Conservation (phyloP, 2,888 invertebrate genomes). For the Andrena chrysosceles region DNA sequence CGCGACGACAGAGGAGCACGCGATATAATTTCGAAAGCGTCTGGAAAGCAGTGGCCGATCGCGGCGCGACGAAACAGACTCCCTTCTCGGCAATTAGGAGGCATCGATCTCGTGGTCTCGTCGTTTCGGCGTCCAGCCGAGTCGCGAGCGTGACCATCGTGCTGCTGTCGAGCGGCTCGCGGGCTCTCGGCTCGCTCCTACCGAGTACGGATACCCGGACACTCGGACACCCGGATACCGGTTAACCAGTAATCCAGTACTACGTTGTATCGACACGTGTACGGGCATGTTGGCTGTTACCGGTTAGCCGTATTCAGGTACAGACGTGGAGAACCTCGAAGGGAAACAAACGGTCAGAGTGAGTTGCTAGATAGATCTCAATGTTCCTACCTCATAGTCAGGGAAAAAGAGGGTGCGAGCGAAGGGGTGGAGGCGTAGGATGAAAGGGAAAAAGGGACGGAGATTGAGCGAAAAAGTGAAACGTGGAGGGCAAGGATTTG, state of each 20-base stretch:
- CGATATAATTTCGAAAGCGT: not conserved
- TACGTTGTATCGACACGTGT: slow-evolving; percentile 55
- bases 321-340: slow-evolving; percentile 32
- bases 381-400: too few relatives aligned
- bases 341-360: not conserved
- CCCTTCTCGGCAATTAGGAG: slow-evolving; percentile 56
- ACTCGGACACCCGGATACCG: slow-evolving; percentile 25
- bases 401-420: slow-evolving; percentile 18
- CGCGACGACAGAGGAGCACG: not conserved
- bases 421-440: slow-evolving; percentile 10
- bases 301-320: slow-evolving; percentile 59
- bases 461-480: slow-evolving; percentile 30
- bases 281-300: slow-evolving; percentile 41
- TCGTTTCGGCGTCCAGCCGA: slow-evolving; percentile 12
- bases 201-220: slow-evolving; percentile 24
- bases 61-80: slow-evolving; percentile 9
- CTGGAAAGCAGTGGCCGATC: not conserved
- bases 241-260: slow-evolving; percentile 43
- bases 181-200: slow-evolving; percentile 8
- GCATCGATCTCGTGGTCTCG: slow-evolving; percentile 42
- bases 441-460: slow-evolving; percentile 10
- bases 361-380: not conserved
- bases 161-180: slow-evolving; percentile 21
- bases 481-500: slow-evolving; percentile 30
- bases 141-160: slow-evolving; percentile 57